Evolutionary conservation across 2,113 vertebrate genomes (phyloP).

Genomic region (Chinchilla lanigera): DNA sequence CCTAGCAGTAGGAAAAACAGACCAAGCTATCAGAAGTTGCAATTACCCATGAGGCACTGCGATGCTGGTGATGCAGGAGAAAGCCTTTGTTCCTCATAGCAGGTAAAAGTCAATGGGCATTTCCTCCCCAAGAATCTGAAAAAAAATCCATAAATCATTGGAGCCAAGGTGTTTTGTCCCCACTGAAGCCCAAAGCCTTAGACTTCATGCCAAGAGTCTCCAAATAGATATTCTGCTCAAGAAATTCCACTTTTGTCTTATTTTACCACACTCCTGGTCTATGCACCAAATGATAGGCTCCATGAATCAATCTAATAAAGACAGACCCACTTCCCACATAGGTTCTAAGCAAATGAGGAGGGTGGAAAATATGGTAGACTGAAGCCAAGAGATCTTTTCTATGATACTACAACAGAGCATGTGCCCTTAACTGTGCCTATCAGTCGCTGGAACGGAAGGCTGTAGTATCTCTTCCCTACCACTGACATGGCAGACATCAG

Average conservation of each 20-base stretch:
- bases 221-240: background rate
- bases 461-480: background rate
- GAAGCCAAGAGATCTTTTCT: background rate
- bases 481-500: background rate
- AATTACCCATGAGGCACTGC: background rate
- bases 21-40: background rate
- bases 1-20: background rate
- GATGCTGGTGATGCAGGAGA: background rate
- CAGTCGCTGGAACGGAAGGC: background rate
- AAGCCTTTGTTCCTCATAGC: background rate
- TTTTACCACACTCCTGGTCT: background rate
- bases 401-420: background rate
- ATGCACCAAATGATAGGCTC: background rate
- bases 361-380: background rate
- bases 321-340: background rate
- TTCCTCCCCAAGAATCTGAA: background rate
- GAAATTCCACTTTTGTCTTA: slow-evolving; percentile 3
- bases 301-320: background rate
- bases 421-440: background rate
- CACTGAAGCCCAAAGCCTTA: background rate
- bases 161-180: background rate
- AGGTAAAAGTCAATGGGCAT: background rate
- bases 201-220: background rate
- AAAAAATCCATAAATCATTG: background rate
- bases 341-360: background rate